Conservation (phyloP, 2,797 vertebrate species). For the Podarcis siculus region DNA sequence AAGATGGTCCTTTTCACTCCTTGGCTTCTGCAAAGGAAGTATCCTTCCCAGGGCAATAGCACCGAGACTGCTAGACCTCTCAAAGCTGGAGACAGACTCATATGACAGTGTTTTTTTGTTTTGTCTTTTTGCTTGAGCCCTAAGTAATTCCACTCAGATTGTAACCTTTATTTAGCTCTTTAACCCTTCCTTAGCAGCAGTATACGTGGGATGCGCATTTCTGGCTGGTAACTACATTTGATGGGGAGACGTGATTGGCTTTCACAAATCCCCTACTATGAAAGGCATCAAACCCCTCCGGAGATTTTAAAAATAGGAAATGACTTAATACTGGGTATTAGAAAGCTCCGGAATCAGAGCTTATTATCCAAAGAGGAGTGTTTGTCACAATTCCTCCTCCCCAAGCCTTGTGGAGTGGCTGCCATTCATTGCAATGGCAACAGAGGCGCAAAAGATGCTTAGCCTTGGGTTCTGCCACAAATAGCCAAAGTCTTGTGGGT, state of each 20-base stretch:
- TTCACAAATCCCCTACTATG: slow-evolving; percentile 11
- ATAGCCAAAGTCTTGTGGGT: not conserved
- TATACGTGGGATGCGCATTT: slow-evolving; percentile 59
- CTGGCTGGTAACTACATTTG: slow-evolving; percentile 44
- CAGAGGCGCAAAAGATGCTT: not conserved
- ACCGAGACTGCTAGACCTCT: slow-evolving; percentile 47
- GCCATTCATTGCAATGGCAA: not conserved
- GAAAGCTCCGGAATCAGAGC: not conserved
- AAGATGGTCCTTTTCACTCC: slow-evolving; percentile 20
- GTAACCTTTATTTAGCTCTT: slow-evolving; percentile 75
- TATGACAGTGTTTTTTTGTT: slow-evolving; percentile 56
- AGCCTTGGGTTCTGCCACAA: no score
- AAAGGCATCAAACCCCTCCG: slow-evolving; percentile 25
- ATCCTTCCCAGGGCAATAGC: slow-evolving; percentile 52
- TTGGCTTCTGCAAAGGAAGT: slow-evolving; percentile 30
- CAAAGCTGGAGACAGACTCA: slow-evolving; percentile 64
- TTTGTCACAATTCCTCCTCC: not conserved
- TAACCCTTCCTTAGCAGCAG: slow-evolving; percentile 70
- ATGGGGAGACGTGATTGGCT: slow-evolving; percentile 1
- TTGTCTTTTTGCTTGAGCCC: slow-evolving; percentile 56
- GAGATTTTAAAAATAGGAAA: slow-evolving; percentile 1
- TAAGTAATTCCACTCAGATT: slow-evolving; percentile 71
- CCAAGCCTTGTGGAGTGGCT: not conserved
- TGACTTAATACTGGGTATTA: not conserved
- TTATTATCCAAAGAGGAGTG: not conserved